Evolutionary conservation across 2,113 vertebrate genomes (phyloP).

Genomic region (Orientallactaga bullata): DNA sequence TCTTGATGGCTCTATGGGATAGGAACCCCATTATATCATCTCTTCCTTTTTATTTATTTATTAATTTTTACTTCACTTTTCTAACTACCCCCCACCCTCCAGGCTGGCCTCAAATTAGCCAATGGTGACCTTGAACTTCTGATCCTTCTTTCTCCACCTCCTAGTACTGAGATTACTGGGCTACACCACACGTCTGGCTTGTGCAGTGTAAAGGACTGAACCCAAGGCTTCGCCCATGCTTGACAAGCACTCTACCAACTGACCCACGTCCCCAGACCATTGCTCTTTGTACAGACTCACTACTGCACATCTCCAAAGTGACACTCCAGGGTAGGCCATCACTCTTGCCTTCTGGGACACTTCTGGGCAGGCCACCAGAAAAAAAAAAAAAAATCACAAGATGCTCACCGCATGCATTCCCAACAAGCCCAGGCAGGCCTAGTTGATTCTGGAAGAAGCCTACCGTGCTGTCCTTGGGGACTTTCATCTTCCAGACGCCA

Average conservation of each 20-base stretch:
- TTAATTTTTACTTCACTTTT: not conserved
- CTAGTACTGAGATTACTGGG: no score
- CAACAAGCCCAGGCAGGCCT: not conserved
- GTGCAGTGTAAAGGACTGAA: no score
- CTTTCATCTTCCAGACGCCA: slow-evolving; percentile 98
- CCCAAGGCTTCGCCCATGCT: no score
- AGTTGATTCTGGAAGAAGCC: slow-evolving; percentile 70
- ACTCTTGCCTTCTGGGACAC: not conserved
- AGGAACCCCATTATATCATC: not conserved
- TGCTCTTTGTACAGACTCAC: not conserved
- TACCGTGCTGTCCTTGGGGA: slow-evolving; percentile 95
- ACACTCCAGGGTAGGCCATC: not conserved
- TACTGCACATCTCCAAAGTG: not conserved
- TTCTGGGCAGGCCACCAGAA: not conserved
- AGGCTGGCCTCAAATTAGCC: no score
- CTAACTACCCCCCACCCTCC: not conserved
- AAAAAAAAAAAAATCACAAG: not conserved
- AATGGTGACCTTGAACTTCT: no score
- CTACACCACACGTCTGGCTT: not conserved
- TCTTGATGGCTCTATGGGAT: not conserved
- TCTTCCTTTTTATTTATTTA: not conserved
- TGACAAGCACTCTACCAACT: no score
- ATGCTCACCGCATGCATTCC: not conserved
- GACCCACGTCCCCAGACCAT: no score
- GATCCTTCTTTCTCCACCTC: no score